These are phyloP conservation scores for Emydoidea blandingii DNA, from an alignment of 2,797 vertebrate species.

Conservation along the genomic window DNA sequence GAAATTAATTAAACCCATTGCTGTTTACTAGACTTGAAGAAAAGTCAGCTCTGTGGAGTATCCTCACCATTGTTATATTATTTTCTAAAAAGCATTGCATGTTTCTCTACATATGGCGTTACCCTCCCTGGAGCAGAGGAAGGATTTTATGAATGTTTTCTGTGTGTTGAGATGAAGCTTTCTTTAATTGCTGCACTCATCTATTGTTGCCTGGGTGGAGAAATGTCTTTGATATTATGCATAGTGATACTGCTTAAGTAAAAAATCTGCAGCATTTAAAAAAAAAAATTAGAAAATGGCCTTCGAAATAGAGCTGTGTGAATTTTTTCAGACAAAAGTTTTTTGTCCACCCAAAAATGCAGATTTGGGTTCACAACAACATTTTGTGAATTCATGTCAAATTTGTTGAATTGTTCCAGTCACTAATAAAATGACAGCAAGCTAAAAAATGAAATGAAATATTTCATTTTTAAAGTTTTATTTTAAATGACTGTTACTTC, in stretches of 20 bases:
- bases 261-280: neutral
- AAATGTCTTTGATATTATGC: neutral
- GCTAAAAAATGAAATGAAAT: neutral
- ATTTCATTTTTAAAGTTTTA: neutral
- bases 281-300: neutral
- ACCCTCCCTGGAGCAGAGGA: conserved; percentile 50
- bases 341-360: neutral
- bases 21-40: neutral
- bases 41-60: neutral
- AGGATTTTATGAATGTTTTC: neutral
- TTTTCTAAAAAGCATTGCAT: neutral
- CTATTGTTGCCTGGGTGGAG: neutral
- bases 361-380: neutral
- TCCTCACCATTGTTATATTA: neutral
- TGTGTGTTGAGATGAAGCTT: conserved; percentile 18
- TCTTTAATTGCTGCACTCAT: neutral
- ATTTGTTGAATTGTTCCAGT: neutral
- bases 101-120: conserved; percentile 52
- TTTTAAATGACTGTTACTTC: neutral
- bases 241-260: neutral
- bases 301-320: neutral
- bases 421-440: neutral
- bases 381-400: neutral
- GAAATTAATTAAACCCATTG: neutral
- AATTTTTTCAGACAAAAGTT: neutral